phyloP scores from a whole-genome alignment of 2,797 vertebrate genomes.

The Eremophila alpestris region DNA sequence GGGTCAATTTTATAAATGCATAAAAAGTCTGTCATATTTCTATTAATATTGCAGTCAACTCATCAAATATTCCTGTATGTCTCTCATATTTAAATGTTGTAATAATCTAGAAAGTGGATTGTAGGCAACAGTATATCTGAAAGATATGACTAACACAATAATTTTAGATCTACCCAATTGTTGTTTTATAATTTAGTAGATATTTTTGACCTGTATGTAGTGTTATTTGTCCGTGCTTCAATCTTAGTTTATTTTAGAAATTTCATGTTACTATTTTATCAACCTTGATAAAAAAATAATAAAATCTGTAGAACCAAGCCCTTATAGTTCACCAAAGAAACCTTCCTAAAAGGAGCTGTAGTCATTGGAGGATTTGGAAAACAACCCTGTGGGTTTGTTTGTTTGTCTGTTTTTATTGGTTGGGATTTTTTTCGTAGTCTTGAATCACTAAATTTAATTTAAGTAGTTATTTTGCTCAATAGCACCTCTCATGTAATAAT shows the following conservation, averaged over 20 bases:
- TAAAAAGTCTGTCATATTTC: neutral
- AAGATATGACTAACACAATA: no score
- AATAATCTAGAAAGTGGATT: neutral
- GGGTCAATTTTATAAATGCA: neutral
- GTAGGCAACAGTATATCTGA: neutral
- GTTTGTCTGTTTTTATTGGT: neutral
- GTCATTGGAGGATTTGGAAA: neutral
- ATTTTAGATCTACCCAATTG: neutral
- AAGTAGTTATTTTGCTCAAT: neutral
- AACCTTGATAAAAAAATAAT: neutral
- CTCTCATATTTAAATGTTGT: neutral
- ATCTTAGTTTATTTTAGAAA: neutral
- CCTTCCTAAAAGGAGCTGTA: neutral
- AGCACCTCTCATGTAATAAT: neutral
- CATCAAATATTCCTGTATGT: neutral
- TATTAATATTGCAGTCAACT: neutral
- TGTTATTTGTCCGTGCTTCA: neutral
- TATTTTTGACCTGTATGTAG: neutral
- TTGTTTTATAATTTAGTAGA: neutral
- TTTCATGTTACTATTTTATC: neutral
- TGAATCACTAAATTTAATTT: neutral
- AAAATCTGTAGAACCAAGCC: neutral
- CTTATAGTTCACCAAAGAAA: neutral
- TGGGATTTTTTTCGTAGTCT: neutral
- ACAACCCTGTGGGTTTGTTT: neutral